Percentiles rank a stretch among this genome's conserved stretches.
phyloP scores from a whole-genome alignment of 2,113 vertebrate species.

The Dicrurus megarhynchus region DNA sequence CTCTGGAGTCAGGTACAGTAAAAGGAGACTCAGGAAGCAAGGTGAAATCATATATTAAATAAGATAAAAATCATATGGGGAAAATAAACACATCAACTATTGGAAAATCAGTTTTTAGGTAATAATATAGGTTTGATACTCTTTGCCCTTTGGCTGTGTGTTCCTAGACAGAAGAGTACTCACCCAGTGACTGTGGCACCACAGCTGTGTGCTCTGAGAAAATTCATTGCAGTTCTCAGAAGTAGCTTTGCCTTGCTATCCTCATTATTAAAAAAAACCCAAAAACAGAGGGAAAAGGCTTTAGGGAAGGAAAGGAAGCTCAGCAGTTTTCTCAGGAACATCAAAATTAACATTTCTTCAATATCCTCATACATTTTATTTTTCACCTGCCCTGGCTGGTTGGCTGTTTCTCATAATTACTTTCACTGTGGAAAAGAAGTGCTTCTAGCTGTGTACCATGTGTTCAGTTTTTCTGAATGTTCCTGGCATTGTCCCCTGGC shows the following conservation, averaged over 20 bases:
- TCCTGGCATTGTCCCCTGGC: slow-evolving; percentile 31
- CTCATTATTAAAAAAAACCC: not conserved
- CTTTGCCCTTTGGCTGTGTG: not conserved
- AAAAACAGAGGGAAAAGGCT: not conserved
- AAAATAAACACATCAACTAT: not conserved
- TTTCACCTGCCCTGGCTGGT: not conserved
- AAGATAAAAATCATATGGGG: not conserved
- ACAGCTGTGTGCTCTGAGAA: not conserved
- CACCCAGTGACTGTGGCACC: not conserved
- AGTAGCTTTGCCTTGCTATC: not conserved
- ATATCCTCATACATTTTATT: not conserved
- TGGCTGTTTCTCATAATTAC: not conserved
- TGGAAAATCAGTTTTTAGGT: not conserved
- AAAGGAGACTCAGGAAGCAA: not conserved
- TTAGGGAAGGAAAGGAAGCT: not conserved
- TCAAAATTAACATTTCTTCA: not conserved
- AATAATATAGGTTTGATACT: not conserved
- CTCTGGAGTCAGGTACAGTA: not conserved
- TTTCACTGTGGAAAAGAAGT: not conserved
- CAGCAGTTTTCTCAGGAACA: not conserved
- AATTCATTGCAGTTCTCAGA: not conserved
- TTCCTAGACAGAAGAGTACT: not conserved
- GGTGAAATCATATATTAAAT: not conserved
- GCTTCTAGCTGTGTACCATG: not conserved
- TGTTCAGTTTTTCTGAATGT: not conserved